A percentile compares a stretch with the other conserved stretches of the same genome.
Evolutionary conservation across 2,888 invertebrate species (phyloP).

Genomic region (Oxystoma pomonae): DNA sequence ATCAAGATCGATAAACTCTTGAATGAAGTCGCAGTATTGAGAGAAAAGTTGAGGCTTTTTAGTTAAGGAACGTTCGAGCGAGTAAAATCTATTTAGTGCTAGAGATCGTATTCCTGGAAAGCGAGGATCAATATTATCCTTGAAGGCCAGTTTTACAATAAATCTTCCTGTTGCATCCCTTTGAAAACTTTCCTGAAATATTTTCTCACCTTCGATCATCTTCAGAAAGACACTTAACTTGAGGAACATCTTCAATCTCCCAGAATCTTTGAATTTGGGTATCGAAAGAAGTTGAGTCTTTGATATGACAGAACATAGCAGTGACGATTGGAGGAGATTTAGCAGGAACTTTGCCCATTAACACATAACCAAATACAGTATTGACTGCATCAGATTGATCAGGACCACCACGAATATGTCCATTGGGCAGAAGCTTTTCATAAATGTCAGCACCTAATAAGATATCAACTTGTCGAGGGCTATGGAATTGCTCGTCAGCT

Average conservation of each 20-base stretch:
- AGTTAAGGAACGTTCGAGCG: not conserved
- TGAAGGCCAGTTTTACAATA: not conserved
- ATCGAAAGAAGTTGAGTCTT: too few relatives aligned
- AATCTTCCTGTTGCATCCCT: not conserved
- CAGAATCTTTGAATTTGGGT: not conserved
- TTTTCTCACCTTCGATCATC: not conserved
- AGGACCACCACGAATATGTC: too few relatives aligned
- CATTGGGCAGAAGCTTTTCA: too few relatives aligned
- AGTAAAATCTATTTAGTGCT: not conserved
- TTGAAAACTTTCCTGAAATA: not conserved
- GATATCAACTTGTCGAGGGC: too few relatives aligned
- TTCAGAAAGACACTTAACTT: not conserved
- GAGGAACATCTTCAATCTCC: not conserved
- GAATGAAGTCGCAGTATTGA: not conserved
- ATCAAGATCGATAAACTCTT: not conserved
- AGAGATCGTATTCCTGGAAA: not conserved
- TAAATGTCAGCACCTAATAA: too few relatives aligned
- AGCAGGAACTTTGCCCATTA: too few relatives aligned
- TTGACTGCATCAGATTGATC: too few relatives aligned
- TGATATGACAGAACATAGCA: too few relatives aligned
- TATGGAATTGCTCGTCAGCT: too few relatives aligned
- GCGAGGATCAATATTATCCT: too few relatives aligned
- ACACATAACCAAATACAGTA: too few relatives aligned
- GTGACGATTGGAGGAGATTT: too few relatives aligned
- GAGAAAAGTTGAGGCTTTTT: not conserved